Evolutionary conservation across 2,888 invertebrate genomes (phyloP), one percentile per base, ranked within the genome.

Genomic region (Polyommatus icarus): DNA sequence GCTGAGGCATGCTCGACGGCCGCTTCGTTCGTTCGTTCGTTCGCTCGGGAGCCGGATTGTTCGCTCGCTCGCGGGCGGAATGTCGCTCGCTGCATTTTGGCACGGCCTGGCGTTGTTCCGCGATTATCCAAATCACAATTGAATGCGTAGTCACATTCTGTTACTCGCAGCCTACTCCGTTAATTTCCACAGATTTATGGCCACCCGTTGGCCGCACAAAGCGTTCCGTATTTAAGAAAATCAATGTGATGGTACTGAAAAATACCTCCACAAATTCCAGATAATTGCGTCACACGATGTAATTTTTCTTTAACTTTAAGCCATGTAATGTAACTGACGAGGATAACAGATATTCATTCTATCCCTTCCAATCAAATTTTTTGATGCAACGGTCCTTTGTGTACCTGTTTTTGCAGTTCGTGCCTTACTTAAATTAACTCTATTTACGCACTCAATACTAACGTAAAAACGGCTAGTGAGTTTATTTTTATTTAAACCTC

Each of bases 91-190:
- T 67, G 85, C 86, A 87, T 87, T 87, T 87, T 84, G 83, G 84
- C 85, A 82, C 83, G 81, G 79, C 80, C 82, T 81, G 84, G 86
- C 86, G 88, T 87, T 85, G 84, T 83, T 81, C 78, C 78, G 72
- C 79, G 78, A 78, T 71, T 80, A 79, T 79, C 72, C 76, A 79
- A 80, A 80, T 77, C 71, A 73, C 76, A 79, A 79, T 80, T 82
- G 78, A 80, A 80, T 80, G 57, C 40, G 73, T 77, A 40, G 40
- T 46, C 77, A 73, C 29, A 77, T 75, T 50, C 50, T 73, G 50
- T 46, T 50, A 50, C 15, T 29, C 67, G 67, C 29, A 67, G 67
- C 67, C 67, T 67, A 67, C 67, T 67, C 29, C 67, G 67, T 67
- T 61, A 61, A 15, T 67, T 67, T 67, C 29, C 6, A 18, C 29